phyloP scores from a whole-genome alignment of 2,113 vertebrate genomes.

The Nibea coibor region DNA sequence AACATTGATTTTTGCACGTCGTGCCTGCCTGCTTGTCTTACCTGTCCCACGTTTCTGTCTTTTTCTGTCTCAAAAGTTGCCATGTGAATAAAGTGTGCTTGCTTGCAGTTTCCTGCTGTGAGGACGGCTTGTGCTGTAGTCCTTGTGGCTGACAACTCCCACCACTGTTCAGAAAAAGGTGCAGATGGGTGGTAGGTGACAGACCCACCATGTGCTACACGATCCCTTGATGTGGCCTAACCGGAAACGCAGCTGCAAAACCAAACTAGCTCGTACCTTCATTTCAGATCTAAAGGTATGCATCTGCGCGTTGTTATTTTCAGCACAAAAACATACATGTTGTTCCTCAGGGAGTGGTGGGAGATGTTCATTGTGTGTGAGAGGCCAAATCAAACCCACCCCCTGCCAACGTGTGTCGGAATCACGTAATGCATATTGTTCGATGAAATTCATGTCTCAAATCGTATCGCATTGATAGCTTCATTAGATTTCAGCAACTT shows the following conservation, averaged over 20 bases:
- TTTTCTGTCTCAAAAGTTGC: background rate
- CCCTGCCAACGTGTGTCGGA: conserved; percentile 24
- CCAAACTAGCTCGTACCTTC: background rate
- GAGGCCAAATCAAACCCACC: conserved; percentile 48
- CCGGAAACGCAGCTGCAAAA: background rate
- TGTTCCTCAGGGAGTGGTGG: conserved; percentile 43
- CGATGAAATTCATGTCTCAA: conserved; percentile 39
- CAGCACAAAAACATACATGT: background rate
- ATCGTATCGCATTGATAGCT: conserved; percentile 41
- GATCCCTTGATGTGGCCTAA: conserved; percentile 12
- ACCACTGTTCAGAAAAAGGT: background rate
- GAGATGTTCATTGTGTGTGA: conserved; percentile 52
- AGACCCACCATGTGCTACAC: conserved; percentile 7
- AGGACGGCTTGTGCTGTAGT: background rate
- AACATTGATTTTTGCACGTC: background rate
- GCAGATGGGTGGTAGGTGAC: background rate
- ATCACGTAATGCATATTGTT: conserved; percentile 48
- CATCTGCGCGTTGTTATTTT: background rate
- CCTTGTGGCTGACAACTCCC: background rate
- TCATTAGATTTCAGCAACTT: conserved; percentile 49
- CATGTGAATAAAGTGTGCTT: background rate
- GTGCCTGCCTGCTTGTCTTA: background rate
- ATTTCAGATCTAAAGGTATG: background rate
- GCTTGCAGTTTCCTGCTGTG: background rate
- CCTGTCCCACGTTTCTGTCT: background rate